Evolutionary conservation across 2,797 vertebrate species (phyloP).

Genomic region (Anguilla obscura): DNA sequence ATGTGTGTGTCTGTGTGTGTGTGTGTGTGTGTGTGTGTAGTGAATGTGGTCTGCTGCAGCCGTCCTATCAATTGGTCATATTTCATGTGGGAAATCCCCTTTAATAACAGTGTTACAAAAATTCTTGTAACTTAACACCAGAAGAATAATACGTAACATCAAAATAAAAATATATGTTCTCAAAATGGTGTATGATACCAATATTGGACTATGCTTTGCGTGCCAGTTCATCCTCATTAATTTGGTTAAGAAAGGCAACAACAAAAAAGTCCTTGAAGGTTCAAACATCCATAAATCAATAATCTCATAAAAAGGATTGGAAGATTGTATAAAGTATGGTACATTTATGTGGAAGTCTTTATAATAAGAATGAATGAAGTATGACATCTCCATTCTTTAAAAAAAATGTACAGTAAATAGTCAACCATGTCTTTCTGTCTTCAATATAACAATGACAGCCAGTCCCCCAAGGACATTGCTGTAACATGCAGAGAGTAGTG

Average conservation of each 20-base stretch:
- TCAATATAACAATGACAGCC: neutral
- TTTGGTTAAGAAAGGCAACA: too few species aligned
- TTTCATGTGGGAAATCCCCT: neutral
- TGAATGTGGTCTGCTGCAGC: conserved; percentile 51
- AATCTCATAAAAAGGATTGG: neutral
- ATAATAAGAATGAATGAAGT: neutral
- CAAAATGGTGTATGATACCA: too few species aligned
- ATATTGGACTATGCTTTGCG: too few species aligned
- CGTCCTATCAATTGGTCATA: conserved; percentile 58
- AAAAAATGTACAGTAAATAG: neutral
- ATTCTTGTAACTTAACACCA: too few species aligned
- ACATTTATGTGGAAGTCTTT: neutral
- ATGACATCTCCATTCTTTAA: neutral
- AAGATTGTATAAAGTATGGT: neutral
- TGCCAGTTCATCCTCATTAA: neutral
- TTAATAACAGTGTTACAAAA: too few species aligned
- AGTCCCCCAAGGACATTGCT: neutral
- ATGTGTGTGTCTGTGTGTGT: neutral
- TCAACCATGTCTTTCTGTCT: neutral
- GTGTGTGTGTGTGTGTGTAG: neutral
- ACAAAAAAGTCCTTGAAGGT: too few species aligned
- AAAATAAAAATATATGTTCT: too few species aligned
- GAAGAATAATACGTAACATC: too few species aligned
- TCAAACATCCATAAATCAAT: neutral
- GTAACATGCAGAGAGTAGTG: neutral